These are phyloP conservation scores for Acrossocheilus fasciatus DNA, from an alignment of 2,797 vertebrate species.

Conservation along the genomic window DNA sequence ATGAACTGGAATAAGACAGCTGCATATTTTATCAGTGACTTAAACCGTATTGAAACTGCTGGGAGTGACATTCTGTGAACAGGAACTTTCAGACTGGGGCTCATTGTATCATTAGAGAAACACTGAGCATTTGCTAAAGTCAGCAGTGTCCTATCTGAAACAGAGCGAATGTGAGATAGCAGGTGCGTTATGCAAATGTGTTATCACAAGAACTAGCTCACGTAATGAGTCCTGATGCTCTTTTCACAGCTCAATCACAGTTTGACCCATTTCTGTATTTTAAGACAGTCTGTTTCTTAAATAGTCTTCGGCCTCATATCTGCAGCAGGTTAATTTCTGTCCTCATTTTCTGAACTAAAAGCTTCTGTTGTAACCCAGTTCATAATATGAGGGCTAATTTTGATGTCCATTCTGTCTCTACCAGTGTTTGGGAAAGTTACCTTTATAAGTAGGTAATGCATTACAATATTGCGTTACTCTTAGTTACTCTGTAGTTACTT, in stretches of 20 bases:
- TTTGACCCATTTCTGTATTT: constrained; percentile 64
- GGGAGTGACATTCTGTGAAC: constrained; percentile 11
- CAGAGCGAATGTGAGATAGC: background rate
- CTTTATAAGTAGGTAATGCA: background rate
- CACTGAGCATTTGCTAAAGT: constrained; percentile 1
- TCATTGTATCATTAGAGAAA: background rate
- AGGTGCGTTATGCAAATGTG: background rate
- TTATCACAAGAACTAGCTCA: background rate
- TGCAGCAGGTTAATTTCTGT: constrained; percentile 53
- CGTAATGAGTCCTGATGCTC: background rate
- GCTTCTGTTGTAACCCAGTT: background rate
- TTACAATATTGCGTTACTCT: background rate
- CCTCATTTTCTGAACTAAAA: constrained; percentile 58
- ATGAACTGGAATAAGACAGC: background rate
- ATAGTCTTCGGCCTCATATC: constrained; percentile 62
- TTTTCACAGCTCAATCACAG: constrained; percentile 31
- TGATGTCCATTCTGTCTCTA: background rate
- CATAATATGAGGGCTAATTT: background rate
- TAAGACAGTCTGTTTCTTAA: constrained; percentile 54
- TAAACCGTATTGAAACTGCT: background rate
- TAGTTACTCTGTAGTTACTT: too few relatives aligned
- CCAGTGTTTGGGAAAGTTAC: background rate
- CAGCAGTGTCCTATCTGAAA: constrained; percentile 12
- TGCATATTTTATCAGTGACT: background rate
- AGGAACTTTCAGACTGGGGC: background rate